phyloP scores from a whole-genome alignment of 2,888 invertebrate species.

The Pollenia labialis region DNA sequence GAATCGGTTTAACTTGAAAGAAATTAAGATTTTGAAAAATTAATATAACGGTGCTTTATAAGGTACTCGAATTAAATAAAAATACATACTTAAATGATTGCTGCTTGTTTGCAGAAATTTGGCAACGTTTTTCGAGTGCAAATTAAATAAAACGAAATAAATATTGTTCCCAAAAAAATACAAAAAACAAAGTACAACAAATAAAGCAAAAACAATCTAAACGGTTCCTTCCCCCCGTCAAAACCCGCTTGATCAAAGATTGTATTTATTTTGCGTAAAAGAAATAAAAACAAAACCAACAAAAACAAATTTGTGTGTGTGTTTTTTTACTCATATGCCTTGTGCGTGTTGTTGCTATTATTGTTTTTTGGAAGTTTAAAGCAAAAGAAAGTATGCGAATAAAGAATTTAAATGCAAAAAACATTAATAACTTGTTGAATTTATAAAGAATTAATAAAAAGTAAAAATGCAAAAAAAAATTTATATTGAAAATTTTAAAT shows the following conservation, averaged over 20 bases:
- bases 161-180: conserved; percentile 67
- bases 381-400: conserved; percentile 66
- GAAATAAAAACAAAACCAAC: conserved; percentile 64
- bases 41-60: conserved; percentile 44
- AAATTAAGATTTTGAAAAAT: background rate
- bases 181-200: conserved; percentile 37
- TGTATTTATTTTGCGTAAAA: conserved; percentile 61
- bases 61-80: conserved; percentile 45
- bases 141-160: conserved; percentile 59
- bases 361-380: conserved; percentile 60
- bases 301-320: conserved; percentile 49
- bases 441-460: conserved; percentile 39
- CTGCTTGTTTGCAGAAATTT: conserved; percentile 69
- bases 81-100: conserved; percentile 43
- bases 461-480: background rate
- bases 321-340: conserved; percentile 34
- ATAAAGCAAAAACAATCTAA: conserved; percentile 62
- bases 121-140: conserved; percentile 70
- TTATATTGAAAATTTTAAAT: conserved; percentile 6
- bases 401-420: conserved; percentile 53
- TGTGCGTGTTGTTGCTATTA: conserved; percentile 59
- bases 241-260: conserved; percentile 4
- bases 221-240: conserved; percentile 53
- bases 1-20: conserved; percentile 43
- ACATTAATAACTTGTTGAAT: conserved; percentile 66